Percentiles rank a stretch among this genome's conserved stretches.
Evolutionary conservation across 2,888 invertebrate genomes (phyloP).

Genomic region (Erebia palarica): DNA sequence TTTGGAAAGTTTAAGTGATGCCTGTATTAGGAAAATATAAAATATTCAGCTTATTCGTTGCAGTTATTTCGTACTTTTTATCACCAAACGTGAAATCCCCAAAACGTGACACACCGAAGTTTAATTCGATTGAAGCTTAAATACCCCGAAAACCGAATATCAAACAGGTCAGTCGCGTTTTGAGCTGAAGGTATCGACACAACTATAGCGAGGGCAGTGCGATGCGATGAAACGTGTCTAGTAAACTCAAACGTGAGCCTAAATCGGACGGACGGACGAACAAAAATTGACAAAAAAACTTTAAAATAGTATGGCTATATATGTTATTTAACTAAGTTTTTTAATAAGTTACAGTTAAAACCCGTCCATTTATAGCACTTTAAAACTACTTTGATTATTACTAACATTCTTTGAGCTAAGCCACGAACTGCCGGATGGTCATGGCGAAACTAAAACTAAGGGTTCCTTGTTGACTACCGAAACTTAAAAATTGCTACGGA

Average conservation of each 20-base stretch:
- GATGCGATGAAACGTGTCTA: not conserved
- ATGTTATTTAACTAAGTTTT: too few species aligned
- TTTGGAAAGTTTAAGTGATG: not conserved
- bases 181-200: conserved; percentile 6
- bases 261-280: too few species aligned
- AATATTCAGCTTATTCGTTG: not conserved
- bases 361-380: too few species aligned
- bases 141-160: conserved; percentile 5
- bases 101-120: conserved; percentile 13
- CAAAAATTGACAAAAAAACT: too few species aligned
- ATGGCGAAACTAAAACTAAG: too few species aligned
- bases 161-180: conserved; percentile 14
- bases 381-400: too few species aligned
- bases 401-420: too few species aligned
- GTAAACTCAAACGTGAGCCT: not conserved
- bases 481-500: too few species aligned
- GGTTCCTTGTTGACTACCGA: too few species aligned
- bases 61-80: conserved; percentile 10
- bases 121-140: conserved; percentile 13
- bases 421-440: too few species aligned
- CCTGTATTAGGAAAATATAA: not conserved
- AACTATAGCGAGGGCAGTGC: not conserved
- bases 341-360: too few species aligned
- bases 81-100: not conserved
- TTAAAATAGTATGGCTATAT: too few species aligned